Evolutionary conservation across 2,797 vertebrate species (phyloP), one percentile per base, ranked within the genome.

Genomic region (Alca torda): DNA sequence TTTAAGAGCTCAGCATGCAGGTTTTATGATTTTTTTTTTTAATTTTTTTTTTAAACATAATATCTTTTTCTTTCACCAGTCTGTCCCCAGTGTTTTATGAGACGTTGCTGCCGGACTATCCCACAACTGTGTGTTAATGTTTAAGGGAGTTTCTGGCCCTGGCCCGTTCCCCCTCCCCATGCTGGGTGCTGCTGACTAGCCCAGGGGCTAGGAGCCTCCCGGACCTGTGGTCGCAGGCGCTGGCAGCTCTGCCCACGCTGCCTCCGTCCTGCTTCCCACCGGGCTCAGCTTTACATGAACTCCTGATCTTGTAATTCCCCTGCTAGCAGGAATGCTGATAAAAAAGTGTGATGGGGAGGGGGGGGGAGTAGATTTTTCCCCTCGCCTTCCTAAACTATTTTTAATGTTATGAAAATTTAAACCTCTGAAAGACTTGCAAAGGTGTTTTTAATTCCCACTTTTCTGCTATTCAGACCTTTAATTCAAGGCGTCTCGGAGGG

Each of bases 131-230:
- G 3, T 24, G 87, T 73, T 79, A 26, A 56, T 30, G 11, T 67
- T 87, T 41, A 61, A 19, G 4, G 16, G 33, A 51, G 31, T 31
- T 80, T 65, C 72, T 76, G 35, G 8, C 43, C 20, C 46, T 8
- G 33, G 30, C 35, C 25, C 1, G 0, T 26, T 15, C 18, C 12
- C 11, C 19, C 19, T 14, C 33, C 35, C 41, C 6, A 1, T 0
- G 6, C 53, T 11, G 59, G 18, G 37, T 0, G 11, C 46, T 51
- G 41, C 57, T 48, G 28, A 73, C 59, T 2, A 3, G 2, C 65
- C 48, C 21, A 15, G 1, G 6, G 50, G 24, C 14, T 1, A 5
- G 13, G 35, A 5, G 26, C 65, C 21, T 53, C 13, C 48, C 1
- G 5, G 31, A 4, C 6, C 23, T 19, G 13, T 2, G 21, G 31